A percentile compares a stretch with the other conserved stretches of the same genome.
Evolutionary conservation across 2,888 invertebrate species (phyloP).

Genomic region (Apamea monoglypha): DNA sequence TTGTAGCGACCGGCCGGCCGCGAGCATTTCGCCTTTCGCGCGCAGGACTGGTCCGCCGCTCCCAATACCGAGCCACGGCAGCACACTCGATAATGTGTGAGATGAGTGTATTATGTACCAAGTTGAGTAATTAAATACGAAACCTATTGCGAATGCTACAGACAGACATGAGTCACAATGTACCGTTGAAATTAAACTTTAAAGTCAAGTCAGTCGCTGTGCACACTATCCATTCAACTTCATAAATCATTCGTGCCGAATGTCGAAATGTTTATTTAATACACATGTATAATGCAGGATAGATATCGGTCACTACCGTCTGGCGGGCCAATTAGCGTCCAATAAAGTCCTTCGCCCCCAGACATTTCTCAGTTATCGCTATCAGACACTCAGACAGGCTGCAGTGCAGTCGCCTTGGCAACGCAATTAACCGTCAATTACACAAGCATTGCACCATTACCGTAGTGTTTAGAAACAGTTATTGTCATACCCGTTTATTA

Average conservation of each 20-base stretch:
- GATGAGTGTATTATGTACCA: constrained; percentile 68
- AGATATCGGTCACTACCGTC: constrained; percentile 78
- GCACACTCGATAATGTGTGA: constrained; percentile 66
- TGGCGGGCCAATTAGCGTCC: constrained; percentile 85
- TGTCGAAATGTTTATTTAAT: constrained; percentile 58
- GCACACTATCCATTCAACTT: constrained; percentile 48
- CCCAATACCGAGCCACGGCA: constrained; percentile 73
- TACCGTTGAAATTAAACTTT: constrained; percentile 59
- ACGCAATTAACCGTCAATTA: constrained; percentile 81
- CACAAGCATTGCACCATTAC: constrained; percentile 73
- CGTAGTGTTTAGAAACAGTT: constrained; percentile 61
- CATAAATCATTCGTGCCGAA: constrained; percentile 54
- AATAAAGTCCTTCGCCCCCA: constrained; percentile 83
- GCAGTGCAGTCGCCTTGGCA: constrained; percentile 77
- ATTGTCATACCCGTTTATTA: constrained; percentile 51
- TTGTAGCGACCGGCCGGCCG: constrained; percentile 85
- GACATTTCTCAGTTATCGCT: constrained; percentile 79
- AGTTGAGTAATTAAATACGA: constrained; percentile 65
- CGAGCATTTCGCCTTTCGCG: constrained; percentile 89
- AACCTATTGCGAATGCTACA: constrained; percentile 55
- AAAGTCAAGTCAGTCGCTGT: constrained; percentile 52
- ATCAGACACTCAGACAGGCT: constrained; percentile 72
- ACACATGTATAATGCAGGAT: constrained; percentile 63
- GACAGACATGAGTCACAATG: constrained; percentile 60
- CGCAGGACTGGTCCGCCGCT: constrained; percentile 84